Conservation (phyloP, 2,888 invertebrate species). For the Zelleria hepariella region DNA sequence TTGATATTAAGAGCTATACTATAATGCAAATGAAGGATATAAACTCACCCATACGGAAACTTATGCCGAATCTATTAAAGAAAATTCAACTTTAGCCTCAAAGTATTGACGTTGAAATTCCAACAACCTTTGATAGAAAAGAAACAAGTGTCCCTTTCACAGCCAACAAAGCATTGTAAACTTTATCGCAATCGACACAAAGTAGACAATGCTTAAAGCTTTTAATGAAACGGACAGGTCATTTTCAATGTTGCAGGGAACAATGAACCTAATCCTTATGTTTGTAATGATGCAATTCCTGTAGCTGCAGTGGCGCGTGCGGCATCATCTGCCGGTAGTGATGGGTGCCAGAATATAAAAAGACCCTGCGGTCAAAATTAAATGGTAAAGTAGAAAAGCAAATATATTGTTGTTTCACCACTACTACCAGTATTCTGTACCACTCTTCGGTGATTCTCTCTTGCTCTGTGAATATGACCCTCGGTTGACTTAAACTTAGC, state of each 20-base stretch:
- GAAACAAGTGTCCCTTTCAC: background rate
- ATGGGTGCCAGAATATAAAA: too few species aligned
- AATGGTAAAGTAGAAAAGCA: too few species aligned
- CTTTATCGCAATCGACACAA: background rate
- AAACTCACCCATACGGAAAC: background rate
- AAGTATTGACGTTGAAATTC: background rate
- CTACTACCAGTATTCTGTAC: too few species aligned
- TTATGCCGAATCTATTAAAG: background rate
- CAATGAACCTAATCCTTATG: background rate
- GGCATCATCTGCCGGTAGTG: slow-evolving; percentile 2
- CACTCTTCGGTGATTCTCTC: too few species aligned
- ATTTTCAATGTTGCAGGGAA: background rate
- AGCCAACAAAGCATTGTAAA: background rate
- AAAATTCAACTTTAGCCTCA: background rate
- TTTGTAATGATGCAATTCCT: background rate
- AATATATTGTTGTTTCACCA: too few species aligned
- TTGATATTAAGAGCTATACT: background rate
- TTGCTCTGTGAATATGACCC: too few species aligned
- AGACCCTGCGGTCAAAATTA: background rate
- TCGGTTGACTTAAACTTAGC: too few species aligned
- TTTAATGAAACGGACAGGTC: background rate
- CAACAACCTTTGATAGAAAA: background rate
- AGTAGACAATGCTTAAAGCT: background rate
- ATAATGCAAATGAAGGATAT: background rate
- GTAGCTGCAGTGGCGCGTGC: background rate